phyloP scores from a whole-genome alignment of 2,797 vertebrate species.

The Pseudomugil gertrudae region DNA sequence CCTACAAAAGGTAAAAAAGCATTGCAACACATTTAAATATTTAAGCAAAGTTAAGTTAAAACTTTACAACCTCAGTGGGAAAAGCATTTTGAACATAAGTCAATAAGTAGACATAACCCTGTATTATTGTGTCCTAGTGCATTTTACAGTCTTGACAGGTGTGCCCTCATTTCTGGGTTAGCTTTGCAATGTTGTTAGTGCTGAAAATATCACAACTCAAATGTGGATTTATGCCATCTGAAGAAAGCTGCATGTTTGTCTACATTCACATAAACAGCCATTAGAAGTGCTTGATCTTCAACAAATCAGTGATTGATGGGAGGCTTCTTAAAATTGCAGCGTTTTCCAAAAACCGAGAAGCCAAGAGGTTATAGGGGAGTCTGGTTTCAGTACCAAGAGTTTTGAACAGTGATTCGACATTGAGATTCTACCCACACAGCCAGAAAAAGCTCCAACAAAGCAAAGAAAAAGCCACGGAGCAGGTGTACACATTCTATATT shows the following conservation, averaged over 20 bases:
- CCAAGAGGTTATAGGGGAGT: background rate
- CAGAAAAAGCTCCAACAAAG: background rate
- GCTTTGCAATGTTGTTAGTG: background rate
- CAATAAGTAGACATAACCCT: background rate
- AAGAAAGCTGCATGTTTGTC: background rate
- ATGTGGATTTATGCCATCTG: background rate
- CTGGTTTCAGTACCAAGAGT: background rate
- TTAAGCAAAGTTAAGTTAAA: background rate
- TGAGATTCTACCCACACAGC: background rate
- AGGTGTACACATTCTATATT: background rate
- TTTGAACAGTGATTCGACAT: background rate
- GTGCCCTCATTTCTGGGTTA: background rate
- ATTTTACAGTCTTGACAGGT: background rate
- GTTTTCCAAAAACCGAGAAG: background rate
- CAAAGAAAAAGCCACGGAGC: background rate
- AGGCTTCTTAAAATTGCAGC: background rate
- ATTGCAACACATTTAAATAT: background rate
- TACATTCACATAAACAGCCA: background rate
- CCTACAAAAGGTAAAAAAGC: background rate
- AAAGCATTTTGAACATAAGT: background rate
- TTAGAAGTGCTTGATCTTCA: background rate
- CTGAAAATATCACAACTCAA: background rate
- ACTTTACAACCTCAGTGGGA: background rate
- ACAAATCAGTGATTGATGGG: background rate
- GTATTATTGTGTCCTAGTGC: background rate